Conservation (phyloP, 2,797 vertebrate genomes). For the Typhlichthys subterraneus region DNA sequence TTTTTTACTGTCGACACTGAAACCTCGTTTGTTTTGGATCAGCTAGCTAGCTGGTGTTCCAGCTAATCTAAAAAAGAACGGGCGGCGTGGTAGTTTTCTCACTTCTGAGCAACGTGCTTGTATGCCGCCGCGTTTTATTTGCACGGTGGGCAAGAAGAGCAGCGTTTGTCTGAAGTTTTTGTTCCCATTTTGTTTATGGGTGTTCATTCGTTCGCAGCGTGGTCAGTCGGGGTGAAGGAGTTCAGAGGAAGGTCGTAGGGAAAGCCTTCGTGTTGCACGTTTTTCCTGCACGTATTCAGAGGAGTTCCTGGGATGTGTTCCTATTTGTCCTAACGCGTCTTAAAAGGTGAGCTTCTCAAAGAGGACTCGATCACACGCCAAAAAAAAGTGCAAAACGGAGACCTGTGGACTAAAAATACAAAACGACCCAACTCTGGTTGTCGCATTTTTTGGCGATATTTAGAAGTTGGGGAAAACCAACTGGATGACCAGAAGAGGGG, state of each 20-base stretch:
- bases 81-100: slow-evolving; percentile 65
- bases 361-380: slow-evolving; percentile 18
- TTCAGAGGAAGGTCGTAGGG: slow-evolving; percentile 72
- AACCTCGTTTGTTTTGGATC: slow-evolving; percentile 73
- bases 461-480: slow-evolving; percentile 33
- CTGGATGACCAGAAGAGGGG: slow-evolving; percentile 19
- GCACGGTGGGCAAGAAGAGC: slow-evolving; percentile 9
- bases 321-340: slow-evolving; percentile 43
- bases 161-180: slow-evolving; percentile 21
- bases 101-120: slow-evolving; percentile 56
- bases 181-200: slow-evolving; percentile 36
- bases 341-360: slow-evolving; percentile 42
- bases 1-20: slow-evolving; percentile 48
- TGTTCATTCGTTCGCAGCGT: slow-evolving; percentile 52
- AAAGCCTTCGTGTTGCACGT: slow-evolving; percentile 50
- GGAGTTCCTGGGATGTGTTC: slow-evolving; percentile 69
- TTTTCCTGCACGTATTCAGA: slow-evolving; percentile 58
- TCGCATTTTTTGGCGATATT: slow-evolving; percentile 21
- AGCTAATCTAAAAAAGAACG: slow-evolving; percentile 60
- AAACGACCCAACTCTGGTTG: slow-evolving; percentile 6
- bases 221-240: slow-evolving; percentile 72
- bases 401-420: slow-evolving; percentile 62
- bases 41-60: slow-evolving; percentile 63
- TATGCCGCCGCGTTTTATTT: slow-evolving; percentile 30
- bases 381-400: slow-evolving; percentile 28